A percentile compares a stretch with the other conserved stretches of the same genome.
Evolutionary conservation across 2,113 vertebrate genomes (phyloP).

Genomic region (Seriola dumerili): DNA sequence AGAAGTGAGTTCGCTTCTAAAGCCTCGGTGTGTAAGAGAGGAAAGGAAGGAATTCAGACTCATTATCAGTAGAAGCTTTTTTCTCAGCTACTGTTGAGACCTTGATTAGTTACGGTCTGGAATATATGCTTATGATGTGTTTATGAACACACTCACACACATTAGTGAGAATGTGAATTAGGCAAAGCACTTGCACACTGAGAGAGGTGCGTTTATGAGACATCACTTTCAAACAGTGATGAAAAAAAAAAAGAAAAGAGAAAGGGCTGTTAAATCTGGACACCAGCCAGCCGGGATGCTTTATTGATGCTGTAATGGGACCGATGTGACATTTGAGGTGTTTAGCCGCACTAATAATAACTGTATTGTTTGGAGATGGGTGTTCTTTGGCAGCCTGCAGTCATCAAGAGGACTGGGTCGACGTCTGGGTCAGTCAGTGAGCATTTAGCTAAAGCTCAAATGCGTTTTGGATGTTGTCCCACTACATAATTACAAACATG

Average conservation of each 20-base stretch:
- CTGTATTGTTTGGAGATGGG: slow-evolving; percentile 51
- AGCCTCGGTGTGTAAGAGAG: slow-evolving; percentile 15
- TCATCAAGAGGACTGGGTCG: slow-evolving; percentile 17
- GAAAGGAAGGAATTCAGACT: slow-evolving; percentile 47
- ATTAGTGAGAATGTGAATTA: slow-evolving; percentile 4
- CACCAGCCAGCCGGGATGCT: background rate
- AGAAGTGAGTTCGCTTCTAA: slow-evolving; percentile 40
- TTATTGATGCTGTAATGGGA: slow-evolving; percentile 34
- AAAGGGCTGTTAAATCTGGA: slow-evolving; percentile 18
- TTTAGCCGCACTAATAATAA: slow-evolving; percentile 56
- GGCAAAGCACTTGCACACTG: slow-evolving; percentile 12
- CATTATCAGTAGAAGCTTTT: slow-evolving; percentile 41
- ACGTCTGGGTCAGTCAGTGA: slow-evolving; percentile 48
- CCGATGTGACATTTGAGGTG: slow-evolving; percentile 48
- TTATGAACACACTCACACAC: slow-evolving; percentile 24
- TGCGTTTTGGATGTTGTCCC: slow-evolving; percentile 39
- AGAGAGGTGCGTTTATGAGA: background rate
- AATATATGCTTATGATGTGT: slow-evolving; percentile 70
- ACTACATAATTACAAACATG: slow-evolving; percentile 15
- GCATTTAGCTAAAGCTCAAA: slow-evolving; percentile 43
- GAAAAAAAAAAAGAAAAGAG: too few relatives aligned
- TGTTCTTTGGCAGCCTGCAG: slow-evolving; percentile 49
- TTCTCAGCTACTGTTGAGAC: slow-evolving; percentile 28
- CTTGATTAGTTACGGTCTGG: slow-evolving; percentile 70
- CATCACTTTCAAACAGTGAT: background rate